Base-by-base conservation (phyloP, 2,797 vertebrate genomes). In the Propithecus deckenii region DNA sequence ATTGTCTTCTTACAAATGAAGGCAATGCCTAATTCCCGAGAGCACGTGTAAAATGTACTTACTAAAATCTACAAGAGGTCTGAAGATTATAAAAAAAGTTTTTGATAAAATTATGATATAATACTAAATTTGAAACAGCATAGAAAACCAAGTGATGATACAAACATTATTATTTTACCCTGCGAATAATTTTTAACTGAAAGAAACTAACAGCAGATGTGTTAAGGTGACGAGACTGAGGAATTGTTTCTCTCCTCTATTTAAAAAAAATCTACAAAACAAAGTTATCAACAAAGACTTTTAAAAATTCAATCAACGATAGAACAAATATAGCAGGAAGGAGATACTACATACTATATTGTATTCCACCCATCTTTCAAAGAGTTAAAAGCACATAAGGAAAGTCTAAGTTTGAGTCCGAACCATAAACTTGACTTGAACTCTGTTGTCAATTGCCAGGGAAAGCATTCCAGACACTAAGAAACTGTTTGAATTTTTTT, bases 371-470 rank as follows among this genome's bases (percentile, higher is more conserved):
- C 72, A 30, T 96, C 95, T 97, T 97, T 94, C 72, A 94, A 95
- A 97, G 96, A 96, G 96, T 97, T 97, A 97, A 96, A 97, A 96
- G 79, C 79, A 35, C 84, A 88, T 75, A 88, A 93, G 92, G 71
- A 83, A 97, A 96, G 57, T 67, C 75, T 84, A 83, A 61, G 65
- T 84, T 87, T 55, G 89, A 96, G 76, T 96, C 89, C 48, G 78
- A 96, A 94, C 97, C 95, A 89, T 97, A 97, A 98, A 97, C 98
- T 98, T 96, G 57, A 96, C 91, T 97, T 98, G 98, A 98, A 98
- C 98, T 97, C 97, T 96, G 96, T 96, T 97, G 97, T 98, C 96
- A 97, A 96, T 94, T 97, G 97, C 94, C 96, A 96, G 96, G 80
- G 94, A 96, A 98, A 97, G 96, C 95, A 96, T 97, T 98, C 96